phyloP scores from a whole-genome alignment of 53 echinoderm and acorn worm species.

The Temnopleurus reevesii region DNA sequence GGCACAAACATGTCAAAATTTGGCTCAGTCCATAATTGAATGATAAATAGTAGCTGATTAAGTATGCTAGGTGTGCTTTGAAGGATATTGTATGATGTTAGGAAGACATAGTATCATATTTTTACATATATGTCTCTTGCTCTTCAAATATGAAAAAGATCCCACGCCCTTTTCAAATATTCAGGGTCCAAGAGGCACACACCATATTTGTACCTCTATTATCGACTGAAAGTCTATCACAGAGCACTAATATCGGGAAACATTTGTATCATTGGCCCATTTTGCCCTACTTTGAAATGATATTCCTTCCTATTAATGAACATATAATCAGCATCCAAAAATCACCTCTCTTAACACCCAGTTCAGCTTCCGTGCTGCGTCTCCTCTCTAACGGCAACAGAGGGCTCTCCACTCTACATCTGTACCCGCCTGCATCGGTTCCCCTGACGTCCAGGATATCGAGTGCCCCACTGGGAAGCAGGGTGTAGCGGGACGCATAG shows the following conservation, averaged over 20 bases:
- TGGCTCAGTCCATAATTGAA: not conserved
- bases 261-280: too few species aligned
- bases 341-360: slow-evolving; percentile 59
- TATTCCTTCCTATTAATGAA: too few species aligned
- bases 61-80: not conserved
- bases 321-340: not conserved
- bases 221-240: too few species aligned
- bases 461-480: slow-evolving; percentile 89
- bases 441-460: slow-evolving; percentile 79
- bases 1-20: not conserved
- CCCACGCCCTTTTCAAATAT: too few species aligned
- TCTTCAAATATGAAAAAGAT: not conserved
- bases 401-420: slow-evolving; percentile 69
- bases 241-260: too few species aligned
- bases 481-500: slow-evolving; percentile 71
- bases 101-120: slow-evolving; percentile 1
- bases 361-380: slow-evolving; percentile 53
- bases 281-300: too few species aligned
- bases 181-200: too few species aligned
- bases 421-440: slow-evolving; percentile 65
- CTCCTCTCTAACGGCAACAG: slow-evolving; percentile 42
- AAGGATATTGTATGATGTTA: too few species aligned
- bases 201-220: too few species aligned
- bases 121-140: slow-evolving; percentile 10
- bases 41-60: not conserved